These are phyloP conservation scores for Papilio aristodemus DNA, from an alignment of 1,140 invertebrate genomes.

Conservation along the genomic window DNA sequence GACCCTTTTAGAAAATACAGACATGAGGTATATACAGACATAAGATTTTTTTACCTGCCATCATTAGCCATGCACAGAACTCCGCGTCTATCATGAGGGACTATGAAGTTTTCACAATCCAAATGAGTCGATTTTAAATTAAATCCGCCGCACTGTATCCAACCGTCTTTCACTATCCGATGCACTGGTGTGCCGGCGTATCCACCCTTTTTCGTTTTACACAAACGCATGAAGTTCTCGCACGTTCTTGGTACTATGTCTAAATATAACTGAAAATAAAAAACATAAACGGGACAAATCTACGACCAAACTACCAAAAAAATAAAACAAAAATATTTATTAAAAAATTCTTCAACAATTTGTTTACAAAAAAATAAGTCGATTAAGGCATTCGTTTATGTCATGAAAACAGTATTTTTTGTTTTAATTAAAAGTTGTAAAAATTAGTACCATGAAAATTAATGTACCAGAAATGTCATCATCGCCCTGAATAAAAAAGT, in stretches of 20 bases:
- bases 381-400: no score
- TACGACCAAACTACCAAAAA: no score
- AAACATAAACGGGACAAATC: no score
- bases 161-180: conserved; percentile 77
- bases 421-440: neutral
- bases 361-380: neutral
- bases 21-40: no score
- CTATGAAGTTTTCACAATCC: conserved; percentile 80
- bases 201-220: conserved; percentile 62
- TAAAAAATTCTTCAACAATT: no score
- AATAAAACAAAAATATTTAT: no score
- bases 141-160: conserved; percentile 80
- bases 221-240: conserved; percentile 76
- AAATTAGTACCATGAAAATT: conserved; percentile 73
- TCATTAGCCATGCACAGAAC: conserved; percentile 80
- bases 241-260: conserved; percentile 78
- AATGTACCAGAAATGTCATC: conserved; percentile 63
- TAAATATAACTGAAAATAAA: conserved; percentile 72
- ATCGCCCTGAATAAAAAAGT: conserved; percentile 66
- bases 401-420: no score
- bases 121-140: conserved; percentile 60
- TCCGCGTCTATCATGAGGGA: conserved; percentile 80
- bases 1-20: no score
- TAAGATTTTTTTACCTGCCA: conserved; percentile 61
- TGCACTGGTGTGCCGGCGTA: conserved; percentile 76